phyloP scores from a whole-genome alignment of 1,140 invertebrate genomes.

The Rhagoletis zephyria region DNA sequence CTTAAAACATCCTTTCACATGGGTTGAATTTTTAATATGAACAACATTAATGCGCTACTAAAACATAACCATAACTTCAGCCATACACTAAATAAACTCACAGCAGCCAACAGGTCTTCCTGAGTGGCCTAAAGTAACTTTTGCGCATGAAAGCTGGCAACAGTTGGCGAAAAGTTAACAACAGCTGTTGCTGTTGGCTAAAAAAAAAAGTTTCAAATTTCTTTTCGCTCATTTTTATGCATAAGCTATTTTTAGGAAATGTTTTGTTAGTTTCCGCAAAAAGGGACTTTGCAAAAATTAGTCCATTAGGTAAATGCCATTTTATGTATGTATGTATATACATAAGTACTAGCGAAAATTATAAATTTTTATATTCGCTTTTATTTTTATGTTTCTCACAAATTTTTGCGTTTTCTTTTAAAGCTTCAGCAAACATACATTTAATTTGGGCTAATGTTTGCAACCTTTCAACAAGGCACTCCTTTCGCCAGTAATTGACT shows the following conservation, averaged over 20 bases:
- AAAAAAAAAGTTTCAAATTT: neutral
- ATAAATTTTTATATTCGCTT: neutral
- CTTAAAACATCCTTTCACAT: too few relatives aligned
- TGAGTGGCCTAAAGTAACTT: neutral
- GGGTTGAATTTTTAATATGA: too few relatives aligned
- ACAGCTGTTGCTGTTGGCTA: neutral
- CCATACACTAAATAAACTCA: neutral
- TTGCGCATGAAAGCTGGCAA: neutral
- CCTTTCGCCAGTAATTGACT: conserved; percentile 26
- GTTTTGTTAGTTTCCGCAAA: too few relatives aligned
- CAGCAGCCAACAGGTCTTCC: neutral
- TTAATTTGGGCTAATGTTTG: neutral
- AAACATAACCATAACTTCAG: neutral
- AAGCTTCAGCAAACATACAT: neutral
- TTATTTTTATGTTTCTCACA: too few relatives aligned
- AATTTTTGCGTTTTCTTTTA: neutral
- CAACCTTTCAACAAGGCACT: neutral
- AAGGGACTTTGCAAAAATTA: too few relatives aligned
- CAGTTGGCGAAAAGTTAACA: neutral
- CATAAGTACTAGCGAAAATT: neutral
- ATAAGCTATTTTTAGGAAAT: neutral
- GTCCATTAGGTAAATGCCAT: too few relatives aligned
- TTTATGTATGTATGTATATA: too few relatives aligned
- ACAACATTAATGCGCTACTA: neutral
- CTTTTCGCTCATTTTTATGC: neutral